These are phyloP conservation scores for Zeus faber DNA, from an alignment of 2,113 vertebrate genomes.

Conservation along the genomic window DNA sequence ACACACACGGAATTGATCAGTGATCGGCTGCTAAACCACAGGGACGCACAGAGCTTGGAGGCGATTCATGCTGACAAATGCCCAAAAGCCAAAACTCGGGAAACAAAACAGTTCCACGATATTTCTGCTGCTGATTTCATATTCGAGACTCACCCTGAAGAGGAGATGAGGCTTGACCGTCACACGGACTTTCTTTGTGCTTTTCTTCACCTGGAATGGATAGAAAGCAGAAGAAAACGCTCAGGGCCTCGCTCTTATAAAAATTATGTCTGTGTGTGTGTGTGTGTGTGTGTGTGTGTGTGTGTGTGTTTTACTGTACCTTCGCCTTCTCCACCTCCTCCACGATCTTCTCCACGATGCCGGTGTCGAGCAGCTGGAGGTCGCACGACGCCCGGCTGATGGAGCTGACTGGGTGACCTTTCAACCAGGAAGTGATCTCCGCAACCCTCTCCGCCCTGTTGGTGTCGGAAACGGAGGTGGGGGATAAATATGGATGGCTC, in stretches of 20 bases:
- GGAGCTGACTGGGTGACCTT: slow-evolving; percentile 63
- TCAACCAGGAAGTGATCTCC: slow-evolving; percentile 63
- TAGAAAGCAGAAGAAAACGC: neutral
- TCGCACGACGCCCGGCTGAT: slow-evolving; percentile 63
- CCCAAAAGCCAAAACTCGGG: too few relatives aligned
- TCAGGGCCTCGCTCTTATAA: neutral
- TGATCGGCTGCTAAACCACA: too few relatives aligned
- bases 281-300: neutral
- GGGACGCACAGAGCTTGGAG: too few relatives aligned
- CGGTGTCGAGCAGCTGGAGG: slow-evolving; percentile 58
- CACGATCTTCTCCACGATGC: slow-evolving; percentile 63
- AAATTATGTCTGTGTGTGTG: neutral
- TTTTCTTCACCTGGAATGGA: slow-evolving; percentile 82
- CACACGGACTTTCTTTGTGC: slow-evolving; percentile 92
- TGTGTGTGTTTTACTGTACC: slow-evolving; percentile 25
- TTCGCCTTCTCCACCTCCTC: slow-evolving; percentile 60
- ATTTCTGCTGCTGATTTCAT: too few relatives aligned
- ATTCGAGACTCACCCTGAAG: slow-evolving; percentile 87
- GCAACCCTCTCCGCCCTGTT: slow-evolving; percentile 60
- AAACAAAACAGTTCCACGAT: too few relatives aligned
- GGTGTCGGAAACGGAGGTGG: too few relatives aligned
- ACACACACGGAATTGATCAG: too few relatives aligned
- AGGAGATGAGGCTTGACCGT: slow-evolving; percentile 96
- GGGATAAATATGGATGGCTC: too few relatives aligned
- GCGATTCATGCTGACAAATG: too few relatives aligned